phyloP scores from a whole-genome alignment of 2,888 invertebrate species.

The Drosophila recens region DNA sequence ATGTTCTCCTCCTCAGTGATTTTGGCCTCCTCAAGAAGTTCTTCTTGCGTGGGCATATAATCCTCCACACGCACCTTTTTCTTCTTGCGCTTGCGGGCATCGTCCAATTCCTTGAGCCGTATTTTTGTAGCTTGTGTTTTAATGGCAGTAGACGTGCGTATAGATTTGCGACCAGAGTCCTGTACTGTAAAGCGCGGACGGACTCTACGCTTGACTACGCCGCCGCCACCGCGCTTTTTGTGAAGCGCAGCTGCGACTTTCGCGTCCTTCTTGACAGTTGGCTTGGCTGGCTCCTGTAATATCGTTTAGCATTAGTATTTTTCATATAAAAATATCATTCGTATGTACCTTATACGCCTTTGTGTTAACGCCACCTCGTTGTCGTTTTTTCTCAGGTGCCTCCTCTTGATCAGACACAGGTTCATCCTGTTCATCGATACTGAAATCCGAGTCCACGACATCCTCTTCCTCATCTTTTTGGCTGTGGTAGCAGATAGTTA shows the following conservation, averaged over 20 bases:
- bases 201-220: constrained; percentile 70
- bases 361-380: constrained; percentile 89
- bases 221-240: constrained; percentile 55
- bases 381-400: constrained; percentile 89
- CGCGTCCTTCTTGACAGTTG: constrained; percentile 68
- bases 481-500: constrained; percentile 67
- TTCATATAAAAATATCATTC: too few species aligned
- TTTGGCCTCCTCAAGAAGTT: constrained; percentile 96
- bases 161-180: constrained; percentile 89
- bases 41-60: constrained; percentile 95
- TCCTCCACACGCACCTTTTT: constrained; percentile 88
- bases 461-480: constrained; percentile 88
- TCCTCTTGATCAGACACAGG: constrained; percentile 92
- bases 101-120: constrained; percentile 91
- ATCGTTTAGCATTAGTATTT: background rate
- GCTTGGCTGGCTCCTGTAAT: constrained; percentile 79
- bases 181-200: constrained; percentile 83
- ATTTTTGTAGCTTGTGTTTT: constrained; percentile 94
- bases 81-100: constrained; percentile 90
- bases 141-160: constrained; percentile 93
- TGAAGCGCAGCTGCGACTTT: constrained; percentile 46
- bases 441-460: constrained; percentile 98
- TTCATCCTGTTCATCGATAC: constrained; percentile 97
- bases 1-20: constrained; percentile 96
- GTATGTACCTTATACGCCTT: constrained; percentile 94